A percentile compares a stretch with the other conserved stretches of the same genome.
phyloP scores from a whole-genome alignment of 2,888 invertebrate genomes.

The Linyphia triangularis region DNA sequence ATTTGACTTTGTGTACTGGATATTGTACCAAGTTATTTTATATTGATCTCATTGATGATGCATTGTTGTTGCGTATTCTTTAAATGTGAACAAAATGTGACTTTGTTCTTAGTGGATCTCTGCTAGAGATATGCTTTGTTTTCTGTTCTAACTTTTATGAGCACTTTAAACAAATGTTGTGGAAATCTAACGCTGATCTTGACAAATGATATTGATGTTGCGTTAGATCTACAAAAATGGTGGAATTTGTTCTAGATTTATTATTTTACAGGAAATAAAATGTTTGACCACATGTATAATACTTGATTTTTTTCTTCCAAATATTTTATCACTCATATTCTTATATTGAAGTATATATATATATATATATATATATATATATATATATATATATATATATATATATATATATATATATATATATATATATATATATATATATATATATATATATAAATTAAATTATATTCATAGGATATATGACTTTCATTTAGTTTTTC shows the following conservation, averaged over 20 bases:
- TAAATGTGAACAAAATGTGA: conserved; percentile 29
- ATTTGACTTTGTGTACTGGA: conserved; percentile 60
- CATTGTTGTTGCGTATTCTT: conserved; percentile 44
- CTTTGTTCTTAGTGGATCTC: conserved; percentile 48
- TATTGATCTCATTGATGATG: conserved; percentile 32
- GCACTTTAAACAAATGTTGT: conserved; percentile 65
- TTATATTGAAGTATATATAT: not conserved
- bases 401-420: too few relatives aligned
- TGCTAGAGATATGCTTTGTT: conserved; percentile 55
- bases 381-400: not conserved
- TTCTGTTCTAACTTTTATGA: conserved; percentile 37
- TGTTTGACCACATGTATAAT: conserved; percentile 52
- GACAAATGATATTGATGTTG: conserved; percentile 53
- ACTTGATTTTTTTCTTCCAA: not conserved
- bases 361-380: not conserved
- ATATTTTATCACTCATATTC: not conserved
- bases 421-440: not conserved
- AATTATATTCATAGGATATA: not conserved
- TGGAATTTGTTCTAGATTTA: conserved; percentile 71
- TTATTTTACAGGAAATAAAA: conserved; percentile 72
- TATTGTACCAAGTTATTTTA: conserved; percentile 56
- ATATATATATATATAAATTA: not conserved
- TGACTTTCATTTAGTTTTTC: not conserved
- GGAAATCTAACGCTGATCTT: conserved; percentile 63
- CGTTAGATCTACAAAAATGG: conserved; percentile 59